phyloP scores from a whole-genome alignment of 2,797 vertebrate species.

The Neosilurus hyrtlii region DNA sequence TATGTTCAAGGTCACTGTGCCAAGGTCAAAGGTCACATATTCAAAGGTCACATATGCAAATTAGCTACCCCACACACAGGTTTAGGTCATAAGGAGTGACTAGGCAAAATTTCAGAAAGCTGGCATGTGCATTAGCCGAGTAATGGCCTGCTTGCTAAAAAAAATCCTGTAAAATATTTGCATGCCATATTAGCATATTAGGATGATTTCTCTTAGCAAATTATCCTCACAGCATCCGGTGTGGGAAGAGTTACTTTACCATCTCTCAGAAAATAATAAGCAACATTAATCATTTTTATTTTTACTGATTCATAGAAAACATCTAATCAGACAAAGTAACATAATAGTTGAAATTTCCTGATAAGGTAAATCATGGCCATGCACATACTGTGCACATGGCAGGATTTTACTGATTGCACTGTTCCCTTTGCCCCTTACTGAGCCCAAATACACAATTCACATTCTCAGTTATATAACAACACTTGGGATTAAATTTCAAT shows the following conservation, averaged over 20 bases:
- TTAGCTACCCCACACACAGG: no score
- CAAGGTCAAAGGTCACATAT: no score
- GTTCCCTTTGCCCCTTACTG: not conserved
- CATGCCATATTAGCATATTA: not conserved
- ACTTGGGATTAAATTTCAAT: constrained; percentile 21
- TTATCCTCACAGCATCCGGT: not conserved
- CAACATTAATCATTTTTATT: not conserved
- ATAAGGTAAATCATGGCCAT: not conserved
- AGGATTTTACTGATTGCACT: not conserved
- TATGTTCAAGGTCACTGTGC: no score
- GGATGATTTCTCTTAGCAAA: not conserved
- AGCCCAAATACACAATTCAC: not conserved
- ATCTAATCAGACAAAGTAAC: not conserved
- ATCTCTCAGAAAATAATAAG: not conserved
- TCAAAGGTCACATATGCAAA: no score
- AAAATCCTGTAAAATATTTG: not conserved
- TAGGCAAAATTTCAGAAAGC: no score
- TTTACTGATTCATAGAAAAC: not conserved
- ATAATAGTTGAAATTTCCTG: not conserved
- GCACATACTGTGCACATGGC: not conserved
- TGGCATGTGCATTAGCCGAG: no score
- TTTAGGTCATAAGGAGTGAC: no score
- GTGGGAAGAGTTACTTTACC: not conserved
- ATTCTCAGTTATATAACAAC: constrained; percentile 33
- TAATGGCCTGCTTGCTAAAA: not conserved